phyloP scores from a whole-genome alignment of 2,113 vertebrate species.

The Bos javanicus region DNA sequence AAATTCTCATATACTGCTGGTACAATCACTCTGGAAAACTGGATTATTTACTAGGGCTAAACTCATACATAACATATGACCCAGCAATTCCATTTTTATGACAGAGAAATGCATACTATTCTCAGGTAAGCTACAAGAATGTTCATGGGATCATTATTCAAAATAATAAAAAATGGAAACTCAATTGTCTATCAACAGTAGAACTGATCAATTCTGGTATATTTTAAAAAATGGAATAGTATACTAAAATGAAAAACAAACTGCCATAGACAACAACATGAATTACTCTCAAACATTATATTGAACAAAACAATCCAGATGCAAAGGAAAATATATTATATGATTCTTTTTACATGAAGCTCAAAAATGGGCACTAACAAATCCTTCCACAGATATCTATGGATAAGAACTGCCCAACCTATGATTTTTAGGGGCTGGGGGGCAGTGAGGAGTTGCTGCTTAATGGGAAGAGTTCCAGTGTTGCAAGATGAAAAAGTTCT shows the following conservation, averaged over 20 bases:
- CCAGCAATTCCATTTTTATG: neutral
- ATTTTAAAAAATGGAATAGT: neutral
- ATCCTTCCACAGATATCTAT: neutral
- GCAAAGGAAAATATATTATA: neutral
- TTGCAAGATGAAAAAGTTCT: neutral
- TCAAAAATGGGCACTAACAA: neutral
- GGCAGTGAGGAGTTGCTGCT: neutral
- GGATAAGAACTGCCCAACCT: neutral
- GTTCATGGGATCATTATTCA: neutral
- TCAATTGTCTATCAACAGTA: neutral
- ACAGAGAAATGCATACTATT: neutral
- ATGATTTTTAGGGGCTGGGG: neutral
- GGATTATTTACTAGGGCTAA: neutral
- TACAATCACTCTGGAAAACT: neutral
- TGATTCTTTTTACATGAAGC: neutral
- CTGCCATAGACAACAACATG: neutral
- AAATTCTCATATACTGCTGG: neutral
- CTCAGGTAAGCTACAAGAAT: neutral
- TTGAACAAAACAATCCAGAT: neutral
- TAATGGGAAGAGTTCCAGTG: neutral
- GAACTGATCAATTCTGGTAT: neutral
- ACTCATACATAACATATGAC: neutral
- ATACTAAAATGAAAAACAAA: neutral
- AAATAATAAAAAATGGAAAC: slow-evolving; percentile 11
- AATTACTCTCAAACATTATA: neutral